These are phyloP conservation scores for Hydrozoanthus tunicans DNA, from an alignment of 64 coral and sea anemone species.

Conservation along the genomic window DNA sequence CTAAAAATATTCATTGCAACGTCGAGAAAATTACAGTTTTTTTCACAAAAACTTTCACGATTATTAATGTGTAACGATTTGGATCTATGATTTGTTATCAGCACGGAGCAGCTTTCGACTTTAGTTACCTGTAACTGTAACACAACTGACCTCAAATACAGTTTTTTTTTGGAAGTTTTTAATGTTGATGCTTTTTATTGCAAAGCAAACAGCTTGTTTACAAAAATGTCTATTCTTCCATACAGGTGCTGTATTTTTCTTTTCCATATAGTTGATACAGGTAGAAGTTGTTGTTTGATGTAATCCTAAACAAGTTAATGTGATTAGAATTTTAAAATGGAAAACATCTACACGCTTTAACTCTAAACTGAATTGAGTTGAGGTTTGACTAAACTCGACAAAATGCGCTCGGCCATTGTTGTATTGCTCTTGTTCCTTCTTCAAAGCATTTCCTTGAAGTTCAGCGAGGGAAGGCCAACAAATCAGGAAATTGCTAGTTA, in stretches of 20 bases:
- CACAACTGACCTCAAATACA: no score
- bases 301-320: conserved; percentile 43
- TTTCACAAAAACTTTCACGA: no score
- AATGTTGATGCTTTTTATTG: background rate
- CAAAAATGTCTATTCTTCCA: background rate
- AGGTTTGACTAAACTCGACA: no score
- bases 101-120: no score
- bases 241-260: conserved; percentile 21
- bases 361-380: background rate
- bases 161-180: no score
- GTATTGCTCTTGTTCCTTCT: background rate
- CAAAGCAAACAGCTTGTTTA: background rate
- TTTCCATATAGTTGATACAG: conserved; percentile 17
- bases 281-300: conserved; percentile 45
- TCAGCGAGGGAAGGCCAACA: background rate
- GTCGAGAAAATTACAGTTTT: no score
- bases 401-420: background rate
- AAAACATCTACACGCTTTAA: background rate
- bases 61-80: no score
- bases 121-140: no score
- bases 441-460: background rate
- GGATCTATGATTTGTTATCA: no score
- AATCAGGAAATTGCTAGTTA: background rate
- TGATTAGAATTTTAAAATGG: conserved; percentile 13
- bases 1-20: no score